Evolutionary conservation across 2,797 vertebrate genomes (phyloP).

Genomic region (Arnoldichthys spilopterus): DNA sequence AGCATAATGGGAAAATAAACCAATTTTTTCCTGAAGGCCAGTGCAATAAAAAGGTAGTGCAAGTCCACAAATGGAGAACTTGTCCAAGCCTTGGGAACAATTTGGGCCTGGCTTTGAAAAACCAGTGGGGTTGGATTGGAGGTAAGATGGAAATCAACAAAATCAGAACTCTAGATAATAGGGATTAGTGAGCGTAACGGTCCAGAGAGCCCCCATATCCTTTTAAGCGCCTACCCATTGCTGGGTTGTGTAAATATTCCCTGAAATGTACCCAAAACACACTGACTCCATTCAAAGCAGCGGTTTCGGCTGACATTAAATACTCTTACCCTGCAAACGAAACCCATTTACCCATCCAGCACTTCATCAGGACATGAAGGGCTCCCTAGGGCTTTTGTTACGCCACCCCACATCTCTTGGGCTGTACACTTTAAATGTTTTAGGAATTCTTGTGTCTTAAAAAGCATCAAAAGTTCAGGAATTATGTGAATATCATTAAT

Average conservation of each 20-base stretch:
- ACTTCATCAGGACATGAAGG: slow-evolving; percentile 20
- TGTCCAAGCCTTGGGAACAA: too few species aligned
- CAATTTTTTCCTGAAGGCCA: slow-evolving; percentile 1
- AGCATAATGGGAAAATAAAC: neutral
- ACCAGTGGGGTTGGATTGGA: slow-evolving; percentile 7
- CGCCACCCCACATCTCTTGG: neutral
- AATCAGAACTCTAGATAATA: slow-evolving; percentile 47
- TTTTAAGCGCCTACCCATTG: slow-evolving; percentile 38
- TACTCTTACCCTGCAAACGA: slow-evolving; percentile 29
- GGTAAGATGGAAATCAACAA: slow-evolving; percentile 41
- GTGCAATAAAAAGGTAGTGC: neutral
- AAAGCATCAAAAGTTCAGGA: too few species aligned
- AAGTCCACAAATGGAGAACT: slow-evolving; percentile 33
- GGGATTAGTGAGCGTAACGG: slow-evolving; percentile 35
- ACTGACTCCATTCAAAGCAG: slow-evolving; percentile 42
- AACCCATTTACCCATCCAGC: slow-evolving; percentile 42
- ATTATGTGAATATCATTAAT: neutral
- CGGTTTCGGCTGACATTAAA: slow-evolving; percentile 41
- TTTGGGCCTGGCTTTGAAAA: slow-evolving; percentile 21
- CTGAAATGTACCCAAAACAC: slow-evolving; percentile 51
- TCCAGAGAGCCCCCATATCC: slow-evolving; percentile 25
- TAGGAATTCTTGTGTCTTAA: neutral
- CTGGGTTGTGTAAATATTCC: slow-evolving; percentile 53
- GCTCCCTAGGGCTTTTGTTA: slow-evolving; percentile 13
- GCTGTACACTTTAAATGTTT: neutral